phyloP scores from a whole-genome alignment of 2,797 vertebrate genomes.

The Gadopsis marmoratus region DNA sequence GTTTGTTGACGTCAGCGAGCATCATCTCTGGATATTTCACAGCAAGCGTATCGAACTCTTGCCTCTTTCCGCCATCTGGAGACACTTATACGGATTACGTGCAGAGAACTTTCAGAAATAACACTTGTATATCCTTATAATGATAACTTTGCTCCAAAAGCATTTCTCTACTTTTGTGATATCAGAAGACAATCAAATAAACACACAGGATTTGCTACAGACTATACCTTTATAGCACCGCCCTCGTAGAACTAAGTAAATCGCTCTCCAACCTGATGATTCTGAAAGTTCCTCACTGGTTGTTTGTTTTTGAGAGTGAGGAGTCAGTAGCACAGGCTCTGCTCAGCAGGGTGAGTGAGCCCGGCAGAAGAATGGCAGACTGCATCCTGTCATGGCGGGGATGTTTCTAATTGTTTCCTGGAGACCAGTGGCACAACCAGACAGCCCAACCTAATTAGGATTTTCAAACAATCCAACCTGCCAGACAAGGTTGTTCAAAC shows the following conservation, averaged over 20 bases:
- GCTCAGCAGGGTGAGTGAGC: constrained; percentile 55
- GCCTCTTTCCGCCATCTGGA: not conserved
- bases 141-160: not conserved
- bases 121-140: not conserved
- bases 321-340: constrained; percentile 45
- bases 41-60: not conserved
- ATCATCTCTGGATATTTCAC: not conserved
- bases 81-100: not conserved
- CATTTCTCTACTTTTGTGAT: not conserved
- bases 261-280: constrained; percentile 11
- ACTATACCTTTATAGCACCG: not conserved
- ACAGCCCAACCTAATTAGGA: constrained; percentile 73
- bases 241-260: constrained; percentile 12
- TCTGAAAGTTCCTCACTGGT: constrained; percentile 22
- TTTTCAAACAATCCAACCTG: constrained; percentile 66
- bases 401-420: constrained; percentile 76
- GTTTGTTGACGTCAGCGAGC: not conserved
- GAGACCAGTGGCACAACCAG: constrained; percentile 68
- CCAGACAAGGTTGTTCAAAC: constrained; percentile 55
- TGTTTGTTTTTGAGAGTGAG: constrained; percentile 47
- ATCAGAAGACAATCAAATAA: not conserved
- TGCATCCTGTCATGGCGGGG: constrained; percentile 71
- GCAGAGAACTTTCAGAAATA: not conserved
- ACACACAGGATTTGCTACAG: not conserved
- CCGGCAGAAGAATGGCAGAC: constrained; percentile 58